These are phyloP conservation scores for Carcinoscorpius rotundicauda DNA, from an alignment of 1,140 invertebrate genomes.

Conservation along the genomic window DNA sequence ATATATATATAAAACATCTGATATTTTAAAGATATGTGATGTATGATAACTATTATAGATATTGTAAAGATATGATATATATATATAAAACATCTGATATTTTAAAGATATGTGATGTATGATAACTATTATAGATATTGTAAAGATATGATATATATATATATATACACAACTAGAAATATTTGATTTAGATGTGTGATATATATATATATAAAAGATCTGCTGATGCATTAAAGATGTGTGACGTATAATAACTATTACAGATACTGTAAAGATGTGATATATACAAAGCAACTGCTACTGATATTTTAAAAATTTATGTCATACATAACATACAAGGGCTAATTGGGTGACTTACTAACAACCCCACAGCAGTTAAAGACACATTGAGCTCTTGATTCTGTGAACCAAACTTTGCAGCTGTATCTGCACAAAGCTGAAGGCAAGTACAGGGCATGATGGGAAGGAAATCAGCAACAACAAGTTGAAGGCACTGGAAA, in stretches of 20 bases:
- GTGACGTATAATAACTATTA: neutral
- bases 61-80: no score
- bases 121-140: neutral
- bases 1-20: no score
- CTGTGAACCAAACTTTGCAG: conserved; percentile 90
- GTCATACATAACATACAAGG: no score
- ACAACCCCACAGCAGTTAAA: conserved; percentile 88
- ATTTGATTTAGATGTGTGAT: no score
- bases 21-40: no score
- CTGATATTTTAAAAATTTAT: no score
- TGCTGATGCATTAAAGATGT: neutral
- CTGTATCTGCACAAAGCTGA: conserved; percentile 81
- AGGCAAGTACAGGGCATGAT: conserved; percentile 77
- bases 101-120: neutral
- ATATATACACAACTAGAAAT: no score
- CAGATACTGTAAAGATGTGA: neutral
- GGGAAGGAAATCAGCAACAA: conserved; percentile 90
- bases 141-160: neutral
- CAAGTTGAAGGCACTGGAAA: conserved; percentile 90
- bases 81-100: no score
- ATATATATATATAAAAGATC: no score
- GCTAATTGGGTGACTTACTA: conserved; percentile 47
- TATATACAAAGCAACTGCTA: neutral
- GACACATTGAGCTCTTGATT: conserved; percentile 96
- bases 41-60: no score